Base-by-base conservation (phyloP, 2,797 vertebrate species). In the Gobio occitaniae region DNA sequence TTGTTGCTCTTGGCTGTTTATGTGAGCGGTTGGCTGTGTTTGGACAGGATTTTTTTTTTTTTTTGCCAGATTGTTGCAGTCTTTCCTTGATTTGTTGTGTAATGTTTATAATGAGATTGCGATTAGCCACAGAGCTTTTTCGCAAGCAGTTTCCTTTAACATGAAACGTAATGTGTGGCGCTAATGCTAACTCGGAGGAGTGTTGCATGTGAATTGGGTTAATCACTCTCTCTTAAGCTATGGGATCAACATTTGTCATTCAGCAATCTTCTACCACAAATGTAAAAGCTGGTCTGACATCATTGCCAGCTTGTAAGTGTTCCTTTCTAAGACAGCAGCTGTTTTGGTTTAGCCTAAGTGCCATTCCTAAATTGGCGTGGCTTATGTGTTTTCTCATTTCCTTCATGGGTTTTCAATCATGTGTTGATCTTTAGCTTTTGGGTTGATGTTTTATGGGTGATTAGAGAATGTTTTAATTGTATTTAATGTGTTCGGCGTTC, bases 321-420 rank as follows among this genome's bases (percentile, higher is more conserved):
- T 87, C 76, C 71, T 68, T 79, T 84, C 63, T 56, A 61, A 85
- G 82, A 85, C 76, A 74, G 52, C 88, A 90, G 84, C 84, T 90
- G 90, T 82, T 84, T 63, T 86, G 84, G 89, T 88, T 91, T 90
- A 79, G 61, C 78, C 25, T 79, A 90, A 87, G 63, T 44, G 71
- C 82, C 47, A 61, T 77, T 87, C 79, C 68, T 86, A 76, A 86
- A 85, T 87, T 80, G 83, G 87, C 70, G 50, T 76, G 75, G 63
- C 82, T 87, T 82, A 65, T 86, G 68, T 63, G 54, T 82, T 72
- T 76, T 81, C 56, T 79, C 19, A 29, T 86, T 83, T 85, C 82
- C 83, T 84, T 87, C 80, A 86, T 63, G 59, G 25, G 52, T 54
- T 86, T 82, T 87, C 65, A 83, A 29, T 79, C 72, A 17, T 71